Evolutionary conservation across 2,113 vertebrate genomes (phyloP).

Genomic region (Brienomyrus brachyistius): DNA sequence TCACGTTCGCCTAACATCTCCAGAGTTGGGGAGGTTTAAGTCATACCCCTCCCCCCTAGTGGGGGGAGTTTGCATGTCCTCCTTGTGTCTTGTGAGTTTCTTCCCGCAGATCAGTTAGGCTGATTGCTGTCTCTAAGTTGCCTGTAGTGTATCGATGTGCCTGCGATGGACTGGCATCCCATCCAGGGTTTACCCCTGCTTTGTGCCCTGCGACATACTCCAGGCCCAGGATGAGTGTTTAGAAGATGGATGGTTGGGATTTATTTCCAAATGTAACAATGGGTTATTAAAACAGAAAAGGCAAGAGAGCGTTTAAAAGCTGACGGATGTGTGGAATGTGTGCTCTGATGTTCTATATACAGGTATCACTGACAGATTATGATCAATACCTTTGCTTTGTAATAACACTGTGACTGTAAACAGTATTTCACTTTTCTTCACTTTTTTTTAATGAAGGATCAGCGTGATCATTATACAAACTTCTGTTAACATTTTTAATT

Average conservation of each 20-base stretch:
- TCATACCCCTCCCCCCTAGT: not conserved
- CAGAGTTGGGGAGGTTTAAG: not conserved
- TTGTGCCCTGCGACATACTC: not conserved
- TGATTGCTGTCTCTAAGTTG: not conserved
- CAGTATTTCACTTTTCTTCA: slow-evolving; percentile 47
- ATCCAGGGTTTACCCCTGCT: not conserved
- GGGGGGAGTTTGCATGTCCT: not conserved
- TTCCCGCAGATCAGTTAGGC: not conserved
- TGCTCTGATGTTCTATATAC: not conserved
- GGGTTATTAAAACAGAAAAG: not conserved
- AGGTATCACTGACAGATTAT: not conserved
- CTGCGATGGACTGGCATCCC: not conserved
- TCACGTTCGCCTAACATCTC: not conserved
- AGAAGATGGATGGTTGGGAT: not conserved
- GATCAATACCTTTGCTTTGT: slow-evolving; percentile 58
- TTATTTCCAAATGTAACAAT: not conserved
- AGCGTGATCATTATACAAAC: slow-evolving; percentile 13
- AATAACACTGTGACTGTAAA: slow-evolving; percentile 66
- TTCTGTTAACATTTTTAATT: not conserved
- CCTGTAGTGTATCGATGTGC: not conserved
- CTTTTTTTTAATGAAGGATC: slow-evolving; percentile 60
- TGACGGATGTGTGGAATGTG: not conserved
- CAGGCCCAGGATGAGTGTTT: not conserved
- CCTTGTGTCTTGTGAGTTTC: not conserved
- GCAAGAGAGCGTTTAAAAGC: not conserved